phyloP scores from a whole-genome alignment of 2,113 vertebrate species.

The Cyanoramphus novaezelandiae region DNA sequence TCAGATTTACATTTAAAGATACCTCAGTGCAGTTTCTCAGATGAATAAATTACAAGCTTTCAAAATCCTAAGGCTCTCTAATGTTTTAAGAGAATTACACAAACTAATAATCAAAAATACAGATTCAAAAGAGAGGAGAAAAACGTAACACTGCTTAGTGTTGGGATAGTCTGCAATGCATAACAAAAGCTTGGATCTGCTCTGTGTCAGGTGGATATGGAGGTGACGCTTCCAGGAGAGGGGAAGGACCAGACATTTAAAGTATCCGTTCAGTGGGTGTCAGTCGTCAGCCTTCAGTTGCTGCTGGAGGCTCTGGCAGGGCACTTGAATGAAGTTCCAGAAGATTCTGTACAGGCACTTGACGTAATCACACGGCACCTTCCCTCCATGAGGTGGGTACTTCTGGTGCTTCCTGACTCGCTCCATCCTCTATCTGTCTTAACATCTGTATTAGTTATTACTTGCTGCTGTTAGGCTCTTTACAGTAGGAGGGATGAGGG shows the following conservation, averaged over 20 bases:
- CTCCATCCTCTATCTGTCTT: background rate
- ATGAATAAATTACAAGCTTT: slow-evolving; percentile 30
- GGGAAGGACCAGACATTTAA: slow-evolving; percentile 99
- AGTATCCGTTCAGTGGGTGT: slow-evolving; percentile 98
- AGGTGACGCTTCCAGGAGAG: slow-evolving; percentile 96
- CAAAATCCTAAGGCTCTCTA: background rate
- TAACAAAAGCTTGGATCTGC: background rate
- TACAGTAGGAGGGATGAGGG: background rate
- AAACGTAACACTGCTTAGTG: rapidly evolving
- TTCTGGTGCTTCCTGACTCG: background rate
- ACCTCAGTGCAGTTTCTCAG: background rate
- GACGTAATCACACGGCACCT: slow-evolving; percentile 98
- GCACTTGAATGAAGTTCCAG: slow-evolving; percentile 94
- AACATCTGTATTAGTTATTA: background rate
- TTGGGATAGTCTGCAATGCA: background rate
- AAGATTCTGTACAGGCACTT: slow-evolving; percentile 96
- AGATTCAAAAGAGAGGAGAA: background rate
- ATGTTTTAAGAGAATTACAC: background rate
- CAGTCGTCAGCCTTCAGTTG: slow-evolving; percentile 96
- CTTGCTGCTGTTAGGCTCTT: background rate
- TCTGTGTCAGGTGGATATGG: slow-evolving; percentile 90
- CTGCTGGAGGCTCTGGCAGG: slow-evolving; percentile 94
- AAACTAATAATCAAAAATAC: background rate
- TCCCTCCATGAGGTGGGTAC: slow-evolving; percentile 93
- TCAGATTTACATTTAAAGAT: slow-evolving; percentile 1